These are phyloP conservation scores for Podarcis muralis DNA, from an alignment of 2,113 vertebrate genomes.

Conservation along the genomic window DNA sequence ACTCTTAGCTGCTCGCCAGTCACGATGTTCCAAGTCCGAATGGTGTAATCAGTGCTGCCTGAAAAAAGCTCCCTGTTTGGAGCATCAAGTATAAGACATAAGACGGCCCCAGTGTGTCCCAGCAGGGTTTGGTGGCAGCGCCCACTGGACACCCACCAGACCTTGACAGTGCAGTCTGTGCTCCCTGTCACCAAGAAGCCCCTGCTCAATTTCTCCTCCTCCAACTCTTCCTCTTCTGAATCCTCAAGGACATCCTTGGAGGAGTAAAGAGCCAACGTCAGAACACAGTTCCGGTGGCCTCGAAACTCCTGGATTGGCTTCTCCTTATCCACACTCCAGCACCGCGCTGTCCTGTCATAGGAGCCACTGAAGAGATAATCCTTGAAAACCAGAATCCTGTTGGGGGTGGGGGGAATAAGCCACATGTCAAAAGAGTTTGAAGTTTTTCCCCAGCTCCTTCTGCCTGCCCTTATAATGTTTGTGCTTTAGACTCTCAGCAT, in stretches of 20 bases:
- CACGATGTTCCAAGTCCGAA: conserved; percentile 82
- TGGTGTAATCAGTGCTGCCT: conserved; percentile 80
- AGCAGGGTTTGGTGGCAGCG: conserved; percentile 82
- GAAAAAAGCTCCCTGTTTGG: conserved; percentile 79
- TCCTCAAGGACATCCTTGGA: conserved; percentile 72
- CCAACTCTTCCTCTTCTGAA: conserved; percentile 55
- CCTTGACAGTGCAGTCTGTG: conserved; percentile 81
- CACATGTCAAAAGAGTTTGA: background rate
- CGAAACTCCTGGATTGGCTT: conserved; percentile 78
- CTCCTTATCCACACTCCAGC: conserved; percentile 79
- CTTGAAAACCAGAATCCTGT: conserved; percentile 78
- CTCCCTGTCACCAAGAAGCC: conserved; percentile 83
- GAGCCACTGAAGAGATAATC: conserved; percentile 82
- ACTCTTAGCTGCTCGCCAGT: conserved; percentile 80
- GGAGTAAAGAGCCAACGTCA: conserved; percentile 78
- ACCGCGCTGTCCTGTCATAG: conserved; percentile 81
- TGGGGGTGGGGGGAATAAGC: background rate
- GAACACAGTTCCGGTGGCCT: conserved; percentile 83
- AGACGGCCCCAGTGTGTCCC: conserved; percentile 80
- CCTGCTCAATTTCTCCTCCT: conserved; percentile 65
- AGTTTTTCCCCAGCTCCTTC: background rate
- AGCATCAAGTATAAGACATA: conserved; percentile 79
- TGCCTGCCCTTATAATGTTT: background rate
- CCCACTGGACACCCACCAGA: conserved; percentile 83
- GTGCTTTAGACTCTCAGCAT: no score